A percentile compares a stretch with the other conserved stretches of the same genome.
These are phyloP conservation scores for Aphodius sticticus DNA, from an alignment of 2,888 invertebrate species.

Conservation along the genomic window DNA sequence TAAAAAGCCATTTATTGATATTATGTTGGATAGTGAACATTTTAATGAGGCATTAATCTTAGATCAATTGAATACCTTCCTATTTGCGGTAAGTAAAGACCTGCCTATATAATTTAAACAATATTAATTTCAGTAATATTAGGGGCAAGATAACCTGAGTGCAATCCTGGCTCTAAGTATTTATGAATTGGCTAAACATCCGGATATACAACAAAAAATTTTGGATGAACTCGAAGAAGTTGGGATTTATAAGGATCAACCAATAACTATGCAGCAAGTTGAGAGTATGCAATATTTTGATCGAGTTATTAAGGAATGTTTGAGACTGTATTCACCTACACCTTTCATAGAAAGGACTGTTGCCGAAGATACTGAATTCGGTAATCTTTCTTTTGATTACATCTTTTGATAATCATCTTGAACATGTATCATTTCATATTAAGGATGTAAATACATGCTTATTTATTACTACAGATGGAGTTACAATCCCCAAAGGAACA, in stretches of 20 bases:
- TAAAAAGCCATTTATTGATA: not conserved
- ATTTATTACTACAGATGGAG: constrained; percentile 30
- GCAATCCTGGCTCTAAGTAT: constrained; percentile 63
- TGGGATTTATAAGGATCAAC: constrained; percentile 46
- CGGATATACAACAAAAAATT: constrained; percentile 58
- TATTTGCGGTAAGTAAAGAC: constrained; percentile 16
- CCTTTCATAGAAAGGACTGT: constrained; percentile 62
- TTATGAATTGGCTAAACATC: constrained; percentile 63
- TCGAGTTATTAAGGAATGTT: constrained; percentile 65
- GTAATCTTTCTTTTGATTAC: constrained; percentile 10
- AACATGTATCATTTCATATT: constrained; percentile 13
- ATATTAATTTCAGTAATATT: constrained; percentile 32
- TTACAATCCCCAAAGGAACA: constrained; percentile 34
- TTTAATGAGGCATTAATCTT: not conserved
- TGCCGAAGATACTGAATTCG: constrained; percentile 54
- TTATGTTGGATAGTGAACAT: not conserved
- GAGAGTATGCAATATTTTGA: constrained; percentile 64
- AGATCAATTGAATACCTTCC: constrained; percentile 7
- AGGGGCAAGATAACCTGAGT: constrained; percentile 66
- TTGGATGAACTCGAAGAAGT: constrained; percentile 51
- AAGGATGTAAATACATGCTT: not conserved
- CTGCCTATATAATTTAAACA: not conserved
- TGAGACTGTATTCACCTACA: constrained; percentile 66
- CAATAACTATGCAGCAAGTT: constrained; percentile 52
- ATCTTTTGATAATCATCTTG: not conserved